These are phyloP conservation scores for Tachysurus vachellii DNA, from an alignment of 2,113 vertebrate genomes.

Conservation along the genomic window DNA sequence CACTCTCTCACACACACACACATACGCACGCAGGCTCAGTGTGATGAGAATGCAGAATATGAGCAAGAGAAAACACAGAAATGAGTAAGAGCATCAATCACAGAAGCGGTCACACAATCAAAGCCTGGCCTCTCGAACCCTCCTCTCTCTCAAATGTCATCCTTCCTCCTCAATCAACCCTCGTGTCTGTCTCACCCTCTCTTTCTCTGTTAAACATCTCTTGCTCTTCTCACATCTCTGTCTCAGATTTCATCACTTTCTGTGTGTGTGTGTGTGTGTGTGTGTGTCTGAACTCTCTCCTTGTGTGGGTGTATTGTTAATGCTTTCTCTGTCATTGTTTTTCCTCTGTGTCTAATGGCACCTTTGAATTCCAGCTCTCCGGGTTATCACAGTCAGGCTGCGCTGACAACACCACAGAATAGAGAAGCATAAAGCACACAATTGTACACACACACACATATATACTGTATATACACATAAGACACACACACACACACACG, in stretches of 20 bases:
- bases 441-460: background rate
- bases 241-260: slow-evolving; percentile 7
- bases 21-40: background rate
- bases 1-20: background rate
- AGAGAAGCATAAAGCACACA: background rate
- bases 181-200: background rate
- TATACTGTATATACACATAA: too few species aligned
- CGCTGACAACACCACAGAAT: slow-evolving; percentile 14
- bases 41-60: background rate
- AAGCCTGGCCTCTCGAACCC: slow-evolving; percentile 4
- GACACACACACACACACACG: background rate
- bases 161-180: slow-evolving; percentile 5
- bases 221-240: slow-evolving; percentile 6
- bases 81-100: slow-evolving; percentile 9
- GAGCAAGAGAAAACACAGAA: background rate
- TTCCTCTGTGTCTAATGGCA: slow-evolving; percentile 22
- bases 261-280: background rate
- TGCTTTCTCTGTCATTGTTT: slow-evolving; percentile 31
- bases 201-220: slow-evolving; percentile 9
- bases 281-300: background rate
- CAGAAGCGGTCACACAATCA: background rate
- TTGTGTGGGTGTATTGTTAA: slow-evolving; percentile 33
- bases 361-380: slow-evolving; percentile 29
- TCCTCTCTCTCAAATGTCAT: slow-evolving; percentile 28
- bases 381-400: slow-evolving; percentile 28